A percentile compares a stretch with the other conserved stretches of the same genome.
These are phyloP conservation scores for Notothenia rossii DNA, from an alignment of 2,113 vertebrate species.

Conservation along the genomic window DNA sequence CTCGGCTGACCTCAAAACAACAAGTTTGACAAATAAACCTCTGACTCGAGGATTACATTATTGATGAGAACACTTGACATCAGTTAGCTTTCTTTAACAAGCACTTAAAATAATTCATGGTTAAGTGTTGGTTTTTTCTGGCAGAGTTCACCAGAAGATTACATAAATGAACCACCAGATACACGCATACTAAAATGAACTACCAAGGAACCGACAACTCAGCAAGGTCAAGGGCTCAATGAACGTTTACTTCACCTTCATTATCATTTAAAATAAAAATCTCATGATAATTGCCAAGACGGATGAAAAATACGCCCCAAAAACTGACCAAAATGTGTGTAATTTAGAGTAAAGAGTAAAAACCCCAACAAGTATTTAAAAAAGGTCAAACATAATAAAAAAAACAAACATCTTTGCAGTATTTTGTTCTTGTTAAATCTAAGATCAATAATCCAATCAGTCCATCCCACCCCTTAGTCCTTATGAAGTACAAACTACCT, in stretches of 20 bases:
- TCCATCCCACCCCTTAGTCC: neutral
- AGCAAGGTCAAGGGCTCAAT: neutral
- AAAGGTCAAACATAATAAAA: neutral
- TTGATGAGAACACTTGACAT: constrained; percentile 14
- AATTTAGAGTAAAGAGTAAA: neutral
- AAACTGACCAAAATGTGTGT: neutral
- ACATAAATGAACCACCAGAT: neutral
- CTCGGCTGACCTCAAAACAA: neutral
- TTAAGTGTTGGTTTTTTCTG: neutral
- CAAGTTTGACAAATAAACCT: constrained; percentile 13
- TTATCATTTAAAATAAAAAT: neutral
- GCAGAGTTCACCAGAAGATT: neutral
- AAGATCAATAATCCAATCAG: neutral
- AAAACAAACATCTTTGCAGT: neutral
- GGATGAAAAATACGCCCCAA: neutral
- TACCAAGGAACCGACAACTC: neutral
- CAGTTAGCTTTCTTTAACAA: constrained; percentile 1
- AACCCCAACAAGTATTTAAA: neutral
- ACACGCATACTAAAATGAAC: neutral
- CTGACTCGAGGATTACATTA: constrained; percentile 13
- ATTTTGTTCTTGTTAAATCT: neutral
- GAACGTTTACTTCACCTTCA: neutral
- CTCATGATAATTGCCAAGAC: neutral
- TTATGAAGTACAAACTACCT: neutral
- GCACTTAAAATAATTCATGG: neutral